Conservation (phyloP, 2,113 vertebrate genomes). For the Cephalopholis sonnerati region DNA sequence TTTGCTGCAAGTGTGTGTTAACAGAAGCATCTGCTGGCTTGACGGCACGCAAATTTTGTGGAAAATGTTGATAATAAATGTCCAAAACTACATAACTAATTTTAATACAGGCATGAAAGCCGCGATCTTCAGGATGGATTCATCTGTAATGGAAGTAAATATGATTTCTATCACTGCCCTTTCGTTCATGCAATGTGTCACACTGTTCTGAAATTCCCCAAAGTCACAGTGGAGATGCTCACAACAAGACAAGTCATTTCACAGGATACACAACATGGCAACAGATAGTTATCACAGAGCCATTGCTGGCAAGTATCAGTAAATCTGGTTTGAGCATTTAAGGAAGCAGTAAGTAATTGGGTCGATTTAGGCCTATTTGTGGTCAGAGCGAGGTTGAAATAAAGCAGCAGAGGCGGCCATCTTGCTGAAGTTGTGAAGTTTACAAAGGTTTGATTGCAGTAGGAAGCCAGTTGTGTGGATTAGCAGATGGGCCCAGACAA, state of each 20-base stretch:
- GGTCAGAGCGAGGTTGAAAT: constrained; percentile 78
- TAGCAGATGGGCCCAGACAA: constrained; percentile 64
- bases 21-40: not conserved
- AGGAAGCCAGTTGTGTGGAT: constrained; percentile 77
- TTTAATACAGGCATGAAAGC: not conserved
- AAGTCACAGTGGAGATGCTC: not conserved
- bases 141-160: not conserved
- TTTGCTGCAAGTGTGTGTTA: constrained; percentile 18
- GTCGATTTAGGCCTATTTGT: constrained; percentile 81
- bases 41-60: not conserved
- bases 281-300: constrained; percentile 44
- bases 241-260: constrained; percentile 2
- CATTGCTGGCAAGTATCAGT: constrained; percentile 72
- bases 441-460: constrained; percentile 80
- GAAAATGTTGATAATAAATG: not conserved
- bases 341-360: constrained; percentile 85
- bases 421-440: constrained; percentile 69
- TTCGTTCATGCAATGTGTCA: not conserved
- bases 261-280: constrained; percentile 40
- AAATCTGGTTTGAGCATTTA: constrained; percentile 66
- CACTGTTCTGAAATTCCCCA: not conserved
- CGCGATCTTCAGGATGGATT: not conserved
- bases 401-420: constrained; percentile 76
- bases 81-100: not conserved
- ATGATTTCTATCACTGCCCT: not conserved